phyloP scores from a whole-genome alignment of 1,140 invertebrate species.

The Dendroctonus ponderosae region DNA sequence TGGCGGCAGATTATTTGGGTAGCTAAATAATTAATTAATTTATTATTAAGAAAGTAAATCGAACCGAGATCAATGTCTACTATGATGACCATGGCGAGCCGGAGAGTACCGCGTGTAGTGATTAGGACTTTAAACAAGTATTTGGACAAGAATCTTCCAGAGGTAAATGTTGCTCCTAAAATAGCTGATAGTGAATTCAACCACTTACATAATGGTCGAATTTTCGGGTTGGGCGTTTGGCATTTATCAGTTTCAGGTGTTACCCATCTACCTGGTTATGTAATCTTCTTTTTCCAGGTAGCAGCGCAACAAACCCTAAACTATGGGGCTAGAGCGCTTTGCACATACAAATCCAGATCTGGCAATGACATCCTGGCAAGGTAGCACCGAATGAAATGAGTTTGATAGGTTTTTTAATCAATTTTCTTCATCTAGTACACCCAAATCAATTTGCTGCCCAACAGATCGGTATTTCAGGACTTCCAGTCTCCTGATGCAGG shows the following conservation, averaged over 20 bases:
- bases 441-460: conserved; percentile 29
- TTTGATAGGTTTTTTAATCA: not conserved
- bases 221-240: not conserved
- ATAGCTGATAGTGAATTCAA: conserved; percentile 15
- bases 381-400: conserved; percentile 9
- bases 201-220: conserved; percentile 30
- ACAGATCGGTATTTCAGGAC: conserved; percentile 42
- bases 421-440: conserved; percentile 18
- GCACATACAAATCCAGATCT: conserved; percentile 27
- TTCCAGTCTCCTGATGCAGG: conserved; percentile 58
- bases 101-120: conserved; percentile 44
- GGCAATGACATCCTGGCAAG: conserved; percentile 21
- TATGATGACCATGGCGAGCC: conserved; percentile 46
- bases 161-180: conserved; percentile 43
- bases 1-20: conserved; percentile 25
- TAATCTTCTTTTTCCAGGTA: conserved; percentile 37
- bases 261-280: conserved; percentile 33
- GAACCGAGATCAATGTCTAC: conserved; percentile 40
- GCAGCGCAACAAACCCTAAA: conserved; percentile 8
- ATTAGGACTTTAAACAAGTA: conserved; percentile 45
- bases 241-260: conserved; percentile 14
- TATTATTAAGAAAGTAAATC: not conserved
- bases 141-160: conserved; percentile 43
- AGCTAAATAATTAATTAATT: conserved; percentile 16
- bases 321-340: conserved; percentile 26